Evolutionary conservation across 2,113 vertebrate species (phyloP), one percentile per base, ranked within the genome.

Genomic region (Echinops telfairi): DNA sequence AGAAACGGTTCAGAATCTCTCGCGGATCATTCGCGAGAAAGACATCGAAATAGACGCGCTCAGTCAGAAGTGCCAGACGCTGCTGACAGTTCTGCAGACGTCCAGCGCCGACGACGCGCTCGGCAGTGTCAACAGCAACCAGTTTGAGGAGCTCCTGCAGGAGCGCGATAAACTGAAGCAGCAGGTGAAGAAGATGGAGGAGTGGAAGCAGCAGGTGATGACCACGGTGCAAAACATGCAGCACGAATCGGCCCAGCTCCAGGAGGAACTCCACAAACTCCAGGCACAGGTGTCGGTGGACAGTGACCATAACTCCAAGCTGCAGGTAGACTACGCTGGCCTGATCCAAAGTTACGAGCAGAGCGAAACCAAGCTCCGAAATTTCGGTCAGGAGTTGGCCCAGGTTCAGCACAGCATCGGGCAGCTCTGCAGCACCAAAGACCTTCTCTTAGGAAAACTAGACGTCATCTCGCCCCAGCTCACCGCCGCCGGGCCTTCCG

Each of bases 161-260:
- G 99, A 99, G 80, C 98, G 99, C 0, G 99, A 99, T 97, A 98
- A 98, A 1, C 96, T 99, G 70, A 99, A 99, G 85, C 99, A 99
- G 73, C 99, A 99, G 94, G 99, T 99, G 40, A 99, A 99, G 98
- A 99, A 99, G 96, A 99, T 99, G 99, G 99, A 99, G 31, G 99
- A 99, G 95, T 99, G 99, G 99, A 99, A 99, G 91, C 99, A 99
- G 83, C 99, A 99, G 93, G 99, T 99, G 76, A 99, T 99, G 96
- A 99, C 99, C 19, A 99, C 99, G 0, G 99, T 99, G 9, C 99
- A 99, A 95, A 99, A 99, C 89, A 99, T 99, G 99, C 99, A 99
- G n/a, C 99, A 99, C 0, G 99, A 99, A 97, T 99, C 99, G 0
- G 99, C 98, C 23, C 99, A 99, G 94, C 98, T 99, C 47, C 99